Base-by-base conservation (phyloP, 35 echinoderm and acorn worm species). In the Apostichopus californicus region DNA sequence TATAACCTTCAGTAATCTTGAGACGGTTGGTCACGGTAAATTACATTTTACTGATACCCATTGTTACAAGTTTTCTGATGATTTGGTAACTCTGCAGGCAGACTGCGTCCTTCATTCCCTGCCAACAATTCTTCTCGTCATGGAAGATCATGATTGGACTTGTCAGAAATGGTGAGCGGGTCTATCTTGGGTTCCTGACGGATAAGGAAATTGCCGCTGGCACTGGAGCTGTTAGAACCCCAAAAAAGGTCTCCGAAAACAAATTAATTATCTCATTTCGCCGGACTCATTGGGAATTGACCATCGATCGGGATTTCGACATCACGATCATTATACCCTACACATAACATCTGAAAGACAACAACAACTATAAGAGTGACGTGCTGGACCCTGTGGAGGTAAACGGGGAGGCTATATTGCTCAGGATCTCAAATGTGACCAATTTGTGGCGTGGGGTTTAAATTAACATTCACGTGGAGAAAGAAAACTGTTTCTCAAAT, bases 181-280 rank as follows among this genome's bases (percentile, higher is more conserved):
- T 89, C 57, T 64, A 8, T 89, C 86, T 89, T 65, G 72, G 34
- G 86, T 89, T 75, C 24, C 24, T 73, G 61, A 72, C 86, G 58
- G 86, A 89, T 89, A 89, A 89, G 61, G 20, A 25, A 56, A 89
- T 52, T n/a, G 86, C 86, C 86, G 13, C 61, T 89, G 34, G 86
- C 86, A 8, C 6, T 68, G 46, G 22, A 21, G 61, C 23, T 72
- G 24, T 8, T 54, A 15, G 11, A 52, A 82, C 0, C 9, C 64
- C 10, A 20, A 26, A 87, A 25, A 14, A 28, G 46, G 21, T 73
- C 86, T 73, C 60, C 17, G 72, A 89, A n/a, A 89, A 89, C 63
- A 89, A 89, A 89, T 89, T 89, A 89, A 89, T 89, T 89, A 89
- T 89, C 86, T 34, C 34, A 89, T 89, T 72, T 60, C 63, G 34